Evolutionary conservation across 2,888 invertebrate genomes (phyloP).

Genomic region (Synergus gifuensis): DNA sequence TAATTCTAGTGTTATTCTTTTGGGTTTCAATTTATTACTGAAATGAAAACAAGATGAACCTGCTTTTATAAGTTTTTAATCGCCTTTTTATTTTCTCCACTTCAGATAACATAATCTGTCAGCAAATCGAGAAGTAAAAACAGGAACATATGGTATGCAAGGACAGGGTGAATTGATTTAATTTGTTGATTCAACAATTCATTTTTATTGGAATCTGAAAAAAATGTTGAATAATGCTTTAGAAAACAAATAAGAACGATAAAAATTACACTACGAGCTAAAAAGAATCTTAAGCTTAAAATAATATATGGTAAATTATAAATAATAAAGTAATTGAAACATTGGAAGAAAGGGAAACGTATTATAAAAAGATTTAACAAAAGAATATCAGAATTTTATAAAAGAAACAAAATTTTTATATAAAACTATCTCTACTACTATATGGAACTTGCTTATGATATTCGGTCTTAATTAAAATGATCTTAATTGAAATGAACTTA

Average conservation of each 20-base stretch:
- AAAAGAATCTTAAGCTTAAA: not conserved
- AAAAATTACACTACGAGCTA: not conserved
- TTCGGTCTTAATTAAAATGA: not conserved
- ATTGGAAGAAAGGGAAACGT: not conserved
- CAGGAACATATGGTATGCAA: not conserved
- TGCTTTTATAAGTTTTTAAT: conserved; percentile 45
- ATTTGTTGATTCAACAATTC: not conserved
- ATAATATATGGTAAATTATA: not conserved
- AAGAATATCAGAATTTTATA: conserved; percentile 8
- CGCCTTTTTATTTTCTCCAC: conserved; percentile 27
- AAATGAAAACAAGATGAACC: not conserved
- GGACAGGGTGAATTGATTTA: not conserved
- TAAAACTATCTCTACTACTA: not conserved
- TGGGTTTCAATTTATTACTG: not conserved
- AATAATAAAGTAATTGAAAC: not conserved
- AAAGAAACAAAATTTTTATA: not conserved
- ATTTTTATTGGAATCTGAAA: not conserved
- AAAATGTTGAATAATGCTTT: not conserved
- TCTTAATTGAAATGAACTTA: not conserved
- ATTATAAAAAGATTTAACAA: not conserved
- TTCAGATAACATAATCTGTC: conserved; percentile 33
- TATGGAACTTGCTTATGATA: not conserved
- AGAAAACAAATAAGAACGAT: no score
- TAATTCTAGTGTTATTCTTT: not conserved
- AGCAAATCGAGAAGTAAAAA: not conserved